Evolutionary conservation across 2,797 vertebrate species (phyloP), one percentile per base, ranked within the genome.

Genomic region (Macropus fuliginosus): DNA sequence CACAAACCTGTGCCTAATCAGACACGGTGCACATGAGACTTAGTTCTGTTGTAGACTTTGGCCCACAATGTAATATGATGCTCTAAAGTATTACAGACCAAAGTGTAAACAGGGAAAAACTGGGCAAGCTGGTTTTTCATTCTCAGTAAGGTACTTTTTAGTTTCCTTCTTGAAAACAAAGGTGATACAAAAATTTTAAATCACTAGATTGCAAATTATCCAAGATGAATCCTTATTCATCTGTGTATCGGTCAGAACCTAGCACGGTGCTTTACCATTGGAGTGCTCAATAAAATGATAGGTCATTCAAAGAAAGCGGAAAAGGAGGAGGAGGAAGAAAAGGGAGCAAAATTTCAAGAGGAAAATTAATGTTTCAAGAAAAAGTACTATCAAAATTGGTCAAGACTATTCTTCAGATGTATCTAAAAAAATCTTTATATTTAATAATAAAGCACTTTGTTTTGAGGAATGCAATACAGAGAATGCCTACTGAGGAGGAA

Each of bases 401-500:
- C 29, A 87, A 94, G 28, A 54, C 1, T 14, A 4, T 21, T 50
- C 40, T 96, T 92, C 54, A 50, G 74, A 6, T 50, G 74, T 27
- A 87, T 50, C 74, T 21, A 87, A 87, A 52, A 46, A 81, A 92
- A 93, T 91, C 92, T 91, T 31, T 57, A 1, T 40, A 57, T 62
- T 92, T 92, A 91, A 10, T 57, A 74, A 56, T 89, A 90, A 3
- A 81, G 89, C 46, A 91, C 56, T 11, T 93, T 96, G 91, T 55
- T 59, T 10, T 21, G n/a, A 92, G 66, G 54, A 92, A 46, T 57
- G 56, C 28, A 50, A n/a, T 92, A 16, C 57, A 0, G 12, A 16
- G 0, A 91, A 87, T 50, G 74, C 9, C 74, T 87, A 87, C 59
- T 0, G 11, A 54, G 27, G 91, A 87, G 34, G n/a, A 24, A 57